A percentile compares a stretch with the other conserved stretches of the same genome.
phyloP scores from a whole-genome alignment of 30 jellyfish, hydroid and myxozoan genomes.

The Turritopsis dohrnii region DNA sequence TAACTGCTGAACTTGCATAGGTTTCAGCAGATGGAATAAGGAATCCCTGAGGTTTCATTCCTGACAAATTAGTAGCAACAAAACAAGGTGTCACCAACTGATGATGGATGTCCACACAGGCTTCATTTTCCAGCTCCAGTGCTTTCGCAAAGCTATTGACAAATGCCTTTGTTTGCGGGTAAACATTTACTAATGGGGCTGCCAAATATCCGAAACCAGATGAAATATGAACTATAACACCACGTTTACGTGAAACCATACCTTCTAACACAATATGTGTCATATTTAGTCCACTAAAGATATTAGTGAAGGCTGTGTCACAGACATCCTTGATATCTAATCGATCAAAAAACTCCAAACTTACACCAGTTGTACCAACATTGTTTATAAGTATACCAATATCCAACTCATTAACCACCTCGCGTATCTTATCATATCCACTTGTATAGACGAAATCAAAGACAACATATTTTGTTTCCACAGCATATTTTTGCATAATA shows the following conservation, averaged over 20 bases:
- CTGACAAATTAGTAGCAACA: slow-evolving; percentile 33
- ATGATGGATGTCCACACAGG: not conserved
- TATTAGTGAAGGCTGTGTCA: not conserved
- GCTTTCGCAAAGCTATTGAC: slow-evolving; percentile 12
- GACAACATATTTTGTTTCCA: slow-evolving; percentile 14
- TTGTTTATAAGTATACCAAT: slow-evolving; percentile 40
- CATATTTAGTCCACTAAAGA: slow-evolving; percentile 25
- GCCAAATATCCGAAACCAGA: slow-evolving; percentile 8
- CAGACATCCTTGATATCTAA: not conserved
- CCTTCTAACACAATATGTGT: slow-evolving; percentile 25
- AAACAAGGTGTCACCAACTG: slow-evolving; percentile 26
- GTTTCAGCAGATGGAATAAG: slow-evolving; percentile 15
- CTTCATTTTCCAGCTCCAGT: slow-evolving; percentile 2
- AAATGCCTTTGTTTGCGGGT: slow-evolving; percentile 13
- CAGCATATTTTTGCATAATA: not conserved
- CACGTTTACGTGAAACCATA: slow-evolving; percentile 25
- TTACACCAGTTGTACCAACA: slow-evolving; percentile 23
- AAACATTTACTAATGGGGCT: not conserved
- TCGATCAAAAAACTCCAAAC: slow-evolving; percentile 19
- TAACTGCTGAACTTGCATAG: slow-evolving; percentile 20
- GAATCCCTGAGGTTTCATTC: slow-evolving; percentile 5
- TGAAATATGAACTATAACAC: slow-evolving; percentile 26
- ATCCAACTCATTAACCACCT: slow-evolving; percentile 19
- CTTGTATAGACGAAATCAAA: slow-evolving; percentile 22
- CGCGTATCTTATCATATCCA: slow-evolving; percentile 14